A percentile compares a stretch with the other conserved stretches of the same genome.
These are phyloP conservation scores for Agrochola circellaris DNA, from an alignment of 2,888 invertebrate species.

Conservation along the genomic window DNA sequence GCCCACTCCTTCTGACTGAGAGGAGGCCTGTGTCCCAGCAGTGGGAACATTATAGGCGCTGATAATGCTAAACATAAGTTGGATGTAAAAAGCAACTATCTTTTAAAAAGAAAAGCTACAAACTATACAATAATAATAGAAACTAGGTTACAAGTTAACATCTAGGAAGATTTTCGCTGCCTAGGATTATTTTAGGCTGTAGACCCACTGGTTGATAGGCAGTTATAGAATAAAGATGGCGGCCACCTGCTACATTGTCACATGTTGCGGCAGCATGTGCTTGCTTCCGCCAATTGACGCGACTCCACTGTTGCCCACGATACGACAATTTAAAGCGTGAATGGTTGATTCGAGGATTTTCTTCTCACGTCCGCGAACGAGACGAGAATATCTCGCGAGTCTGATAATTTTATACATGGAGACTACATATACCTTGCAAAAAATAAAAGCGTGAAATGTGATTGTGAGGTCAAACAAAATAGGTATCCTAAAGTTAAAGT, in stretches of 20 bases:
- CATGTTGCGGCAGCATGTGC: slow-evolving; percentile 84
- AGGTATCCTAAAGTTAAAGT: background rate
- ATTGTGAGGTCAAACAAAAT: background rate
- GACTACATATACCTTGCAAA: too few species aligned
- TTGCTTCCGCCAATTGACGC: slow-evolving; percentile 80
- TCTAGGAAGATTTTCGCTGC: slow-evolving; percentile 41
- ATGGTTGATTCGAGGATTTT: background rate
- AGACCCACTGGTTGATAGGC: slow-evolving; percentile 80
- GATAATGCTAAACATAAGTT: too few species aligned
- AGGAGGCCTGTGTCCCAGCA: too few species aligned
- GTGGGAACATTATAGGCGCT: too few species aligned
- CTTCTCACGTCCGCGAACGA: background rate
- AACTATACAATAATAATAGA: background rate
- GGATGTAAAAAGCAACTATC: background rate
- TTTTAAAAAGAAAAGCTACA: background rate
- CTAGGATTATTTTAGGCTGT: slow-evolving; percentile 59
- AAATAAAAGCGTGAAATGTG: too few species aligned
- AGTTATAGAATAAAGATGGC: slow-evolving; percentile 81
- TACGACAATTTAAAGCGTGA: slow-evolving; percentile 54
- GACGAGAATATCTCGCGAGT: too few species aligned
- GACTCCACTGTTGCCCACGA: slow-evolving; percentile 70
- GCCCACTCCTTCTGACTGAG: too few species aligned
- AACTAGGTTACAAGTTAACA: slow-evolving; percentile 53
- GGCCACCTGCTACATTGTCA: slow-evolving; percentile 82
- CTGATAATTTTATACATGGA: too few species aligned